Conservation (phyloP, 1,140 invertebrate genomes). For the Aphidius gifuensis region DNA sequence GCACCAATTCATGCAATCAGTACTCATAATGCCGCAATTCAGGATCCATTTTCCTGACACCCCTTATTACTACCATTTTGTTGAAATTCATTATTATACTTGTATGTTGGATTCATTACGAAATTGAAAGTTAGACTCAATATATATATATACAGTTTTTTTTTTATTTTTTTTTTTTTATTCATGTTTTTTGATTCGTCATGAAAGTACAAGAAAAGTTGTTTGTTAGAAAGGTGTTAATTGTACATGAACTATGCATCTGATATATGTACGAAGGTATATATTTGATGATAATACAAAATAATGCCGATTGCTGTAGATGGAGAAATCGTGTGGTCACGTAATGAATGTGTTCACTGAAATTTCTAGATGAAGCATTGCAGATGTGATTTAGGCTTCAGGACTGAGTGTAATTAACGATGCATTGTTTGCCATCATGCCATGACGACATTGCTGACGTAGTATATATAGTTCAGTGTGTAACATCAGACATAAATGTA, state of each 20-base stretch:
- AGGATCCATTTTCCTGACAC: constrained; percentile 50
- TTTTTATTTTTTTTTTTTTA: background rate
- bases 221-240: too few relatives aligned
- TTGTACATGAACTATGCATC: too few relatives aligned
- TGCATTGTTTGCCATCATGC: constrained; percentile 28
- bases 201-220: too few relatives aligned
- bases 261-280: too few relatives aligned
- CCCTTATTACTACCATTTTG: constrained; percentile 50
- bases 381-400: background rate
- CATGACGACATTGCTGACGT: constrained; percentile 20
- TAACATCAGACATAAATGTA: too few relatives aligned
- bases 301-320: too few relatives aligned
- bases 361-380: too few relatives aligned
- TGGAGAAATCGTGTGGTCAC: too few relatives aligned
- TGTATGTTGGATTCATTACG: too few relatives aligned
- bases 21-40: constrained; percentile 49
- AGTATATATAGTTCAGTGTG: background rate
- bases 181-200: background rate
- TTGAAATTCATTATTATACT: constrained; percentile 24
- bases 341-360: too few relatives aligned
- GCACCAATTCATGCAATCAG: constrained; percentile 44
- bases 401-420: constrained; percentile 25
- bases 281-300: too few relatives aligned
- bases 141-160: background rate
- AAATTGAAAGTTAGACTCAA: too few relatives aligned